Base-by-base conservation (phyloP, 2,113 vertebrate species). In the Mastomys natalensis region DNA sequence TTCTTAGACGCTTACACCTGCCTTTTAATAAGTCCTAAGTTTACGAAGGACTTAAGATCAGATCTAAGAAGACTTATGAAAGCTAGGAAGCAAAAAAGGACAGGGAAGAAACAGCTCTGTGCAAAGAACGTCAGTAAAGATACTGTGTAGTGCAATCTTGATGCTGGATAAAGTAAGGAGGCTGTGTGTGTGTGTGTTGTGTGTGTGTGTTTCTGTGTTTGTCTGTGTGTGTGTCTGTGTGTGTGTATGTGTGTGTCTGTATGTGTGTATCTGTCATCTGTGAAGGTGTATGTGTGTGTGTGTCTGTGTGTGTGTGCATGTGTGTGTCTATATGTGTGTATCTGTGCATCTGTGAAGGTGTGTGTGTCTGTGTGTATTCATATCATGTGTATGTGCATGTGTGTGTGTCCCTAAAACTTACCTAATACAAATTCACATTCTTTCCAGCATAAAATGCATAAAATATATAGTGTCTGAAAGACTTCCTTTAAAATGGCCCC, bases 391-490 rank as follows among this genome's bases (percentile, higher is more conserved):
- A 5, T 31, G 2, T 81, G 4, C 5, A 4, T 84, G 80, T 37
- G 24, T 11, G n/a, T 6, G 76, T 22, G 53, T 58, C 22, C 60
- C 43, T 37, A 72, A 80, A 78, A 91, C 74, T 15, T 91, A 77
- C 53, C 77, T 74, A 95, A 64, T 10, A 64, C 31, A 96, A 84
- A 3, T 78, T 92, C 64, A 95, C 34, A 91, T 43, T 81, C 87
- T 87, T 53, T 86, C 13, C 84, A 94, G 37, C 12, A 93, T 81
- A 70, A 51, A 58, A 77, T 58, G 72, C 29, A 92, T 3, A 95
- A 51, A 77, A 53, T 17, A 24, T 22, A 31, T 58, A 21, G 53
- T 73, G 34, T 55, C 80, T 87, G 17, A 88, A 87, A 90, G 78
- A 73, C 37, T 80, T 95, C 48, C 58, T 87, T 92, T 91, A 84